These are phyloP conservation scores for Echinops telfairi DNA, from an alignment of 2,113 vertebrate genomes.

Conservation along the genomic window DNA sequence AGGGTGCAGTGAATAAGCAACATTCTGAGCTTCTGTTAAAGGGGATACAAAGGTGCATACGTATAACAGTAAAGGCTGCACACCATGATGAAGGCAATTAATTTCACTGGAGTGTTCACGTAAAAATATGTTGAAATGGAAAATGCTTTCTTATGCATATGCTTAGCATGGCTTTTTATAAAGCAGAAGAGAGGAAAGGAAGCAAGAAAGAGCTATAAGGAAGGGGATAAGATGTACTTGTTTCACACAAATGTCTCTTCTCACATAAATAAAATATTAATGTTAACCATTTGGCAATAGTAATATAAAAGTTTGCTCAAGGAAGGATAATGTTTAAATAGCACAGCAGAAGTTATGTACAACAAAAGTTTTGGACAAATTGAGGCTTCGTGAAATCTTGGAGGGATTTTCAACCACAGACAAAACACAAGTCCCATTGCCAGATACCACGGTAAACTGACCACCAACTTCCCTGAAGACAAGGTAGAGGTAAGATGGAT, in stretches of 20 bases:
- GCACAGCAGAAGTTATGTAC: not conserved
- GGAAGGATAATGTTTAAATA: not conserved
- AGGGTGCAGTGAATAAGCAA: not conserved
- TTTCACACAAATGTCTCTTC: not conserved
- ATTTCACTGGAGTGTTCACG: not conserved
- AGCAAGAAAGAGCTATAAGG: not conserved
- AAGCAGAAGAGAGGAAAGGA: not conserved
- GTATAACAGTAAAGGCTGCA: not conserved
- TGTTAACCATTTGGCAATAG: not conserved
- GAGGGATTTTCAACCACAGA: not conserved
- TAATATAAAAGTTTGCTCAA: slow-evolving; percentile 29
- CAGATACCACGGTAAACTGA: not conserved
- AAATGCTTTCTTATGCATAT: not conserved
- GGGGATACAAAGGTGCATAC: not conserved
- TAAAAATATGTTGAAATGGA: not conserved
- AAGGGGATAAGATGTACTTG: not conserved
- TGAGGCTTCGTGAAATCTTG: not conserved
- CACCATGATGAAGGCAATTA: not conserved
- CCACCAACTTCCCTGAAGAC: not conserved
- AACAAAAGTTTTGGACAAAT: not conserved
- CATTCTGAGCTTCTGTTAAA: not conserved
- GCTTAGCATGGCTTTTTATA: not conserved
- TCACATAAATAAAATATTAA: slow-evolving; percentile 50
- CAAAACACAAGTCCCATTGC: not conserved
- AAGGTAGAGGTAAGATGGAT: not conserved